Percentiles rank a stretch among this genome's conserved stretches.
Evolutionary conservation across 2,113 vertebrate species (phyloP).

Genomic region (Struthio camelus): DNA sequence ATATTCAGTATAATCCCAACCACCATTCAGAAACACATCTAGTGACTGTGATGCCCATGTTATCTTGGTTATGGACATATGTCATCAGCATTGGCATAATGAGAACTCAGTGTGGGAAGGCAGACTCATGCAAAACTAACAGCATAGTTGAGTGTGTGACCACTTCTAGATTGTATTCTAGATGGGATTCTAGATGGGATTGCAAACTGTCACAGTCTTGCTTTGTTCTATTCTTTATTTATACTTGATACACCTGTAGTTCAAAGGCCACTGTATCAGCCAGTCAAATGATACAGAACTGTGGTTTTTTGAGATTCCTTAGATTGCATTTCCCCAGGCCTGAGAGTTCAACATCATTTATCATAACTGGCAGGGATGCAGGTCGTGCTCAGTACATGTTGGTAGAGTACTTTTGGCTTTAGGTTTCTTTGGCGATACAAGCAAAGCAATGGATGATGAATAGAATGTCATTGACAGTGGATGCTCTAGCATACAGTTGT

Average conservation of each 20-base stretch:
- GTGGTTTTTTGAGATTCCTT: background rate
- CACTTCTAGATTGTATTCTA: no score
- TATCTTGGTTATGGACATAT: background rate
- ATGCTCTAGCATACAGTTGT: background rate
- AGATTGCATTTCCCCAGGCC: background rate
- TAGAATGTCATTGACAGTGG: background rate
- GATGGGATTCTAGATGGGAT: background rate
- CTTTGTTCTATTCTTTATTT: background rate
- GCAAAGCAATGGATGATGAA: background rate
- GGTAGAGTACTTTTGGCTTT: background rate
- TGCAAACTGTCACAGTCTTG: background rate
- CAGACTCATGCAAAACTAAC: background rate
- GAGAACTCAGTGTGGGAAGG: background rate
- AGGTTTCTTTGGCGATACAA: background rate
- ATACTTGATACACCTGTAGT: background rate
- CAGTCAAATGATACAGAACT: background rate
- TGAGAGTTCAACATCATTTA: background rate
- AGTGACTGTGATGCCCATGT: rapidly evolving
- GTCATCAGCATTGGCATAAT: background rate
- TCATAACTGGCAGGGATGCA: background rate
- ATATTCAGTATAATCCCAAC: background rate
- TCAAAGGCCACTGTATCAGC: background rate
- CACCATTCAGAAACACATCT: background rate
- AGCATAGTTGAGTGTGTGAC: background rate
- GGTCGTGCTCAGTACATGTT: background rate